Evolutionary conservation across 2,888 invertebrate species (phyloP), one percentile per base, ranked within the genome.

Genomic region (Eupithecia centaureata): DNA sequence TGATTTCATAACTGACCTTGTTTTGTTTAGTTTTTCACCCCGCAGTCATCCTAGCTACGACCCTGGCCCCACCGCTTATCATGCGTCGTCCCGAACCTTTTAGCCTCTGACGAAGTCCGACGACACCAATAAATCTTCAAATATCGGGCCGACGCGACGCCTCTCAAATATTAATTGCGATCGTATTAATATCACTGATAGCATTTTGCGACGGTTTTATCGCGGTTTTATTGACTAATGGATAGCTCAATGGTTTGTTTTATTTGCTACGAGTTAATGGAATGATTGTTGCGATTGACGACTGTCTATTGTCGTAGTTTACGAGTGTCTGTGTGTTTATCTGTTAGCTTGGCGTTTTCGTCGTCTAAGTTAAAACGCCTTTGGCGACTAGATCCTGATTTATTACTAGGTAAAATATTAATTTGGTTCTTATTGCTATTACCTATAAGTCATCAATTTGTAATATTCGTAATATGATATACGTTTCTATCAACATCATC

Each of bases 41-140:
- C 59, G 2, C 2, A 7, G 25, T 56, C 22, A 51, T 61, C 60
- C 65, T 65, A n/a, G 8, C 35, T 33, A 18, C 65, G 61, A 5
- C 38, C 51, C 69, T 69, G 69, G 4, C 35, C 15, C n/a, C 33
- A 28, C 32, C 67, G 86, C 88, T 91, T 90, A 91, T 91, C 91
- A 84, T 78, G 71, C 82, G 77, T 72, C 82, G 83, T 80, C 87
- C 83, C 83, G 82, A 88, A 86, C 88, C 92, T 92, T 91, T 93
- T 92, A 92, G 91, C 82, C 86, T 77, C 83, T 81, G 86, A 85
- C 87, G 83, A 80, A 78, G 58, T 33, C 68, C 76, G 83, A 79
- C 79, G 61, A 57, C 30, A 76, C 81, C 85, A 83, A 93, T 93
- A 93, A 92, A 93, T 93, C 91, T 90, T 81, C 77, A 82, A 84